These are phyloP conservation scores for Drosophila kanapiae DNA, from an alignment of 1,140 invertebrate genomes.

Conservation along the genomic window DNA sequence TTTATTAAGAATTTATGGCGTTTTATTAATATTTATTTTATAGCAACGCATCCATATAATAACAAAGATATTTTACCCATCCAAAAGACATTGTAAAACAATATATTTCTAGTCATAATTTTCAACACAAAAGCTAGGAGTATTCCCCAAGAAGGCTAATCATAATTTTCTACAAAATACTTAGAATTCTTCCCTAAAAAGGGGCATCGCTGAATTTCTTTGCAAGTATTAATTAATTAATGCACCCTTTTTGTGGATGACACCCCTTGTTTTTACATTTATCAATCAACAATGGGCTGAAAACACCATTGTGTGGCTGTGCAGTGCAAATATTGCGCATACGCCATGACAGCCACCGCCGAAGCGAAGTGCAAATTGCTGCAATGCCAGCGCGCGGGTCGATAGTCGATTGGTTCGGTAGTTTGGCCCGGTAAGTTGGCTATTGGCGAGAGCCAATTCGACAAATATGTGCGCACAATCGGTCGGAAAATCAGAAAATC, in stretches of 20 bases:
- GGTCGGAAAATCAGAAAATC: constrained; percentile 19
- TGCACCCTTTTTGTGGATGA: not conserved
- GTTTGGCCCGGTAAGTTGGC: constrained; percentile 18
- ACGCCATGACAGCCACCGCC: constrained; percentile 32
- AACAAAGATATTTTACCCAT: not conserved
- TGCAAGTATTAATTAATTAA: not conserved
- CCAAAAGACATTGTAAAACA: not conserved
- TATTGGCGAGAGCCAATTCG: constrained; percentile 35
- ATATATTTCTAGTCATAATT: too few relatives aligned
- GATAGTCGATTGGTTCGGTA: constrained; percentile 34
- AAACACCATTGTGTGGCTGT: constrained; percentile 19
- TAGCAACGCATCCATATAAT: not conserved
- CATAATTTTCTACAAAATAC: too few relatives aligned
- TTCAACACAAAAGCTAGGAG: too few relatives aligned
- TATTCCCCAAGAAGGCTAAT: too few relatives aligned
- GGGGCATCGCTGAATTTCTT: not conserved
- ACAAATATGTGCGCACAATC: constrained; percentile 27
- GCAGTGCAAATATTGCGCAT: constrained; percentile 40
- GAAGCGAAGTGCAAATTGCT: constrained; percentile 30
- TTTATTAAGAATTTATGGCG: not conserved
- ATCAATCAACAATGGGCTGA: constrained; percentile 33
- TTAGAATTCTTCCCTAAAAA: not conserved
- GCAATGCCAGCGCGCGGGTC: constrained; percentile 39
- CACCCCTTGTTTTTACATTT: constrained; percentile 23
- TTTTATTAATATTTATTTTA: not conserved